phyloP scores from a whole-genome alignment of 2,888 invertebrate genomes.

The Ophraella communa region DNA sequence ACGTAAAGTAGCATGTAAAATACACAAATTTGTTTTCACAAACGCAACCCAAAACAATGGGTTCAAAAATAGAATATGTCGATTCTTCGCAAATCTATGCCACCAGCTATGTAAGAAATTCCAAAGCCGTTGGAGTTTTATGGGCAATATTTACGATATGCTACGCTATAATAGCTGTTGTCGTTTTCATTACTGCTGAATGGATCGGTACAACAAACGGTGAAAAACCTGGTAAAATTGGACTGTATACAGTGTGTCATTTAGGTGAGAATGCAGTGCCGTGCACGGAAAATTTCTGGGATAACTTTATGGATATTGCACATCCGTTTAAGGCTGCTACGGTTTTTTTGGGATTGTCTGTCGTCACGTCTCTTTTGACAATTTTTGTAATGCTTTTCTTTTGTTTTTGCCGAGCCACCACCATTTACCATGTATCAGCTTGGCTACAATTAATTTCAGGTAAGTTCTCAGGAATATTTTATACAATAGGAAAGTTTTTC shows the following conservation, averaged over 20 bases:
- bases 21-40: neutral
- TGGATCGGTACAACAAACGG: conserved; percentile 76
- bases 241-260: conserved; percentile 89
- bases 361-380: conserved; percentile 82
- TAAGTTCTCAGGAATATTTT: too few species aligned
- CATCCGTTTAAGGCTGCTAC: conserved; percentile 86
- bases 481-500: too few species aligned
- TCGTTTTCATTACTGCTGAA: conserved; percentile 94
- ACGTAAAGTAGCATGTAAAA: too few species aligned
- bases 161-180: conserved; percentile 93
- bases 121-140: conserved; percentile 93
- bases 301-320: conserved; percentile 78
- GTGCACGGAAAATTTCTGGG: conserved; percentile 80
- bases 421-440: conserved; percentile 92
- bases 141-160: conserved; percentile 99
- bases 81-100: conserved; percentile 90
- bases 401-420: conserved; percentile 91
- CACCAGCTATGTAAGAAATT: conserved; percentile 89
- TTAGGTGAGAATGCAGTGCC: conserved; percentile 79
- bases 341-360: conserved; percentile 86
- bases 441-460: conserved; percentile 97
- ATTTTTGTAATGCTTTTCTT: conserved; percentile 90
- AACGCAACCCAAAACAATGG: conserved; percentile 66
- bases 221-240: conserved; percentile 89
- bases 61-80: conserved; percentile 91